Base-by-base conservation (phyloP, 2,113 vertebrate species). In the Grus americana region DNA sequence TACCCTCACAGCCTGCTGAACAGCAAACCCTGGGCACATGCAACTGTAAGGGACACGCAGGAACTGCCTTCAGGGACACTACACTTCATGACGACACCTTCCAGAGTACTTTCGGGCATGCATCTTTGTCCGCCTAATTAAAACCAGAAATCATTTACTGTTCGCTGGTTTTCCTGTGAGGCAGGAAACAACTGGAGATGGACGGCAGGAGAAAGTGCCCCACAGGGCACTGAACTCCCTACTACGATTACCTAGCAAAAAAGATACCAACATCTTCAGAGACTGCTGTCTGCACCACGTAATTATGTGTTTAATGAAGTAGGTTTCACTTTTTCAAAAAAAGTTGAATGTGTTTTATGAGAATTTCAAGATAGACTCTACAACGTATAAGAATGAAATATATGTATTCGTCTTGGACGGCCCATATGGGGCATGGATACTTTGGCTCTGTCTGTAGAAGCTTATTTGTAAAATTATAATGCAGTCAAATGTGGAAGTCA, bases 71-170 rank as follows among this genome's bases (percentile, higher is more conserved):
- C 0, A 49, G 70, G 65, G 85, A 80, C 32, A 6, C 36, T 1
- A 7, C 26, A 5, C 63, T 92, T 63, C 78, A 80, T 44, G 72
- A 71, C 52, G 54, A 22, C 44, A 32, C 66, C 74, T 72, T 34
- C 59, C 61, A 47, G 86, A 13, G 71, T 7, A 49, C 84, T 57
- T 74, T 63, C 68, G 76, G 86, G 44, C 73, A 91, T 0, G 0
- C 26, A 67, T 27, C 19, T 13, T 71, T 82, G 63, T 80, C 90
- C 83, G 74, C 73, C 86, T 96, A 94, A 97, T 95, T 94, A 94
- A 97, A 96, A 83, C 38, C 75, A 88, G 92, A 58, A 92, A 92
- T 75, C 75, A 79, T 79, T 94, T 92, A 94, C 76, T 57, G 30
- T 42, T 90, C 3, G 0, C 42, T 57, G n/a, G 10, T 93, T 54